Evolutionary conservation across 2,888 invertebrate species (phyloP), one percentile per base, ranked within the genome.

Genomic region (Acanthosepion esculentum): DNA sequence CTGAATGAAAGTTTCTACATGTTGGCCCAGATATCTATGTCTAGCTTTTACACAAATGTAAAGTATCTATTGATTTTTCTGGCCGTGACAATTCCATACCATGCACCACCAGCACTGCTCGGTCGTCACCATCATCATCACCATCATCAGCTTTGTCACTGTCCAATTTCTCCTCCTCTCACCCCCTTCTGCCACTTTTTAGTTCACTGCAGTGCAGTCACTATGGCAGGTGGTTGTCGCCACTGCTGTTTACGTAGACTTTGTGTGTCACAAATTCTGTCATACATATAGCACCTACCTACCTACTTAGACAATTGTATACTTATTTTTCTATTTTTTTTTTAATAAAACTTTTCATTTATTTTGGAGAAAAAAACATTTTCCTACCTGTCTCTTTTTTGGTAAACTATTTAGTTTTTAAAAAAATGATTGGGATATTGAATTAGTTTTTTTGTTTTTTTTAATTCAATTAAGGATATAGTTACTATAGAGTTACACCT

Each of bases 11-110:
- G 15, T 33, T 33, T 78, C n/a, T 78, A 78, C 78, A 78, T 78
- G 78, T 78, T 78, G n/a, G n/a, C 78, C 78, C n/a, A 78, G n/a
- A 78, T 78, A 78, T 78, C 78, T 78, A 78, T 78, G 78, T 78
- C 78, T 78, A 78, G 78, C 78, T 78, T 78, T 15, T 12, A n/a
- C n/a, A 12, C 12, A 8, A n/a, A n/a, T 78, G 78, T 78, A 78
- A 33, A 78, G n/a, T 78, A 78, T 78, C n/a, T 78, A 78, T 78
- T 78, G 78, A 78, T 78, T 78, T 78, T 78, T 78, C 78, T n/a
- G 59, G 20, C 59, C 59, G 23, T 59, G 59, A 78, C n/a, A n/a
- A 3, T 78, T 78, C n/a, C n/a, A n/a, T 78, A 4, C n/a, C 78
- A n/a, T 78, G 15, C 78, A 78, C 78, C 78, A 15, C n/a, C 10